Evolutionary conservation across 2,113 vertebrate genomes (phyloP).

Genomic region (Rhynchomys soricoides): DNA sequence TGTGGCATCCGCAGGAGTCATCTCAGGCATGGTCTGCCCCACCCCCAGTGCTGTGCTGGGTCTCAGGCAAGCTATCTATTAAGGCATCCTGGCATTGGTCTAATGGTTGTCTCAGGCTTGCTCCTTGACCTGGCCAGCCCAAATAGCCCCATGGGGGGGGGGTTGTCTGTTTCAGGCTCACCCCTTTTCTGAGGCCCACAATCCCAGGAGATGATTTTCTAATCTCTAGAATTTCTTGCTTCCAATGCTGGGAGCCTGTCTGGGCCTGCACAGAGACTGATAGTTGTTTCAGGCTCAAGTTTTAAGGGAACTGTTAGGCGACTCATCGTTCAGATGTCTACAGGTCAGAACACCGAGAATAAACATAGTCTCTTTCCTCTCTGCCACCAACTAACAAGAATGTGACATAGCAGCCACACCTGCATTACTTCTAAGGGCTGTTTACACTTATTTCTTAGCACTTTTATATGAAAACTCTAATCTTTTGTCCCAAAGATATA

Average conservation of each 20-base stretch:
- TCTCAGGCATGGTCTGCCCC: not conserved
- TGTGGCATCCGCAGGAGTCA: too few species aligned
- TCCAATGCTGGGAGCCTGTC: not conserved
- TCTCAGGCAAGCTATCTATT: not conserved
- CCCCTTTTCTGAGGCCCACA: not conserved
- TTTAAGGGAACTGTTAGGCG: not conserved
- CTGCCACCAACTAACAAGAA: not conserved
- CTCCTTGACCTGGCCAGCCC: not conserved
- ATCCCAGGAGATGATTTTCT: not conserved
- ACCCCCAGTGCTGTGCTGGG: not conserved
- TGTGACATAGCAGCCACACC: not conserved
- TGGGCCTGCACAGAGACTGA: not conserved
- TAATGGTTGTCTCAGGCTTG: not conserved
- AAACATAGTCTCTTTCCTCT: not conserved
- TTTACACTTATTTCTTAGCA: not conserved
- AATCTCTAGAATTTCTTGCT: not conserved
- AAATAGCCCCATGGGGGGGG: not conserved
- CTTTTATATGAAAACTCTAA: not conserved
- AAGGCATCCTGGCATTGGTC: not conserved
- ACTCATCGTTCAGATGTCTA: not conserved
- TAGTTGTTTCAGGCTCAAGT: not conserved
- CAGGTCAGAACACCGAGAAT: not conserved
- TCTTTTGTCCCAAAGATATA: not conserved
- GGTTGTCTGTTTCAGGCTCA: not conserved
- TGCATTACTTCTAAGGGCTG: not conserved